Percentiles rank a stretch among this genome's conserved stretches.
Evolutionary conservation across 2,797 vertebrate genomes (phyloP).

Genomic region (Falco concolor): DNA sequence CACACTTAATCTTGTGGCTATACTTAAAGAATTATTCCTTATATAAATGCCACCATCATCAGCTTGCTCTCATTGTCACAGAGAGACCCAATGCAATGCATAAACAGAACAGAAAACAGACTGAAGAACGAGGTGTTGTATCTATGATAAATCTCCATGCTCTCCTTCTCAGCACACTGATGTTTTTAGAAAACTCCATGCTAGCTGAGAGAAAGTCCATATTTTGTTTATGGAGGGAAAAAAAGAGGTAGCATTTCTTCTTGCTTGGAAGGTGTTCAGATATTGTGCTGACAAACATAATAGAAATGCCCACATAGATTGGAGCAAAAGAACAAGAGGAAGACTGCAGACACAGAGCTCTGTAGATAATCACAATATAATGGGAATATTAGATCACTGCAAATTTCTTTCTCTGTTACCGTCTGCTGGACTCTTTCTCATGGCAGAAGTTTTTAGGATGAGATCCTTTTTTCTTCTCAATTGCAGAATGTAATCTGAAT

Average conservation of each 20-base stretch:
- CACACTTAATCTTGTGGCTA: not conserved
- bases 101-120: not conserved
- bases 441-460: not conserved
- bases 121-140: not conserved
- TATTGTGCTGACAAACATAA: not conserved
- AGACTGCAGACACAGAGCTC: not conserved
- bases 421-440: not conserved
- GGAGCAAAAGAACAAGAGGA: not conserved
- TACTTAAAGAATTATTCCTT: not conserved
- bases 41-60: not conserved
- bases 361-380: slow-evolving; percentile 5
- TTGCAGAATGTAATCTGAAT: not conserved
- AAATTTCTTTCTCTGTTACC: not conserved
- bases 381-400: slow-evolving; percentile 19
- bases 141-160: not conserved
- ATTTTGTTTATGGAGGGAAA: not conserved
- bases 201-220: not conserved
- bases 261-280: not conserved
- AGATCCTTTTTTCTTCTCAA: not conserved
- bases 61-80: not conserved
- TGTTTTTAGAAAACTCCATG: not conserved
- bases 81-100: not conserved
- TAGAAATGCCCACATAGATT: slow-evolving; percentile 41
- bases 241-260: not conserved
- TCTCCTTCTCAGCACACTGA: not conserved